These are phyloP conservation scores for Heliconius hewitsoni DNA, from an alignment of 1,140 invertebrate species.

Conservation along the genomic window DNA sequence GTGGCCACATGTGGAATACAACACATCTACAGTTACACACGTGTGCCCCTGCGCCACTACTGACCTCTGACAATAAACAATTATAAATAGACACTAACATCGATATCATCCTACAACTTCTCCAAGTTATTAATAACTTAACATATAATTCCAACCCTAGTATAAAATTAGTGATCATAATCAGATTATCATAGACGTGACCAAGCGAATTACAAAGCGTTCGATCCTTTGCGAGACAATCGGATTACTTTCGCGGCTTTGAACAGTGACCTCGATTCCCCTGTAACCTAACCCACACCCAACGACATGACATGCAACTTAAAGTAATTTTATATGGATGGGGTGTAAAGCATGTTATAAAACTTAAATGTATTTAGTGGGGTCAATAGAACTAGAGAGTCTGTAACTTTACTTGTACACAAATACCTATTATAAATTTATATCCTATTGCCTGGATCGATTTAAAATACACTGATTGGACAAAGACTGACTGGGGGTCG, in stretches of 20 bases:
- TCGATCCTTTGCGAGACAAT: conserved; percentile 58
- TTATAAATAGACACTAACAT: neutral
- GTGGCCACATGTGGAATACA: no score
- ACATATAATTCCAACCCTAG: neutral
- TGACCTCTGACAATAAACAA: no score
- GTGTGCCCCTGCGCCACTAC: no score
- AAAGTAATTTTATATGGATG: neutral
- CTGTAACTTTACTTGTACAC: neutral
- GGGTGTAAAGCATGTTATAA: neutral
- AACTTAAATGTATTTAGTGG: neutral
- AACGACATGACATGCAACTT: neutral
- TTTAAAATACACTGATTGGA: no score
- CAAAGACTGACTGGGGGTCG: no score
- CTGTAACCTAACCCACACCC: conserved; percentile 23
- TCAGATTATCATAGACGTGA: conserved; percentile 59
- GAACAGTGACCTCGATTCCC: conserved; percentile 61
- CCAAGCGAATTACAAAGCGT: conserved; percentile 52
- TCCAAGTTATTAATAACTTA: neutral
- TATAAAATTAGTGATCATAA: conserved; percentile 42
- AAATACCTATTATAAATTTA: no score
- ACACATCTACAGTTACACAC: no score
- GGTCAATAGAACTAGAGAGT: neutral
- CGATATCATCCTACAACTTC: neutral
- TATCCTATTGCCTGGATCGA: no score
- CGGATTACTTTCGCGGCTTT: conserved; percentile 68